These are phyloP conservation scores for Lathamus discolor DNA, from an alignment of 2,113 vertebrate species.

Conservation along the genomic window DNA sequence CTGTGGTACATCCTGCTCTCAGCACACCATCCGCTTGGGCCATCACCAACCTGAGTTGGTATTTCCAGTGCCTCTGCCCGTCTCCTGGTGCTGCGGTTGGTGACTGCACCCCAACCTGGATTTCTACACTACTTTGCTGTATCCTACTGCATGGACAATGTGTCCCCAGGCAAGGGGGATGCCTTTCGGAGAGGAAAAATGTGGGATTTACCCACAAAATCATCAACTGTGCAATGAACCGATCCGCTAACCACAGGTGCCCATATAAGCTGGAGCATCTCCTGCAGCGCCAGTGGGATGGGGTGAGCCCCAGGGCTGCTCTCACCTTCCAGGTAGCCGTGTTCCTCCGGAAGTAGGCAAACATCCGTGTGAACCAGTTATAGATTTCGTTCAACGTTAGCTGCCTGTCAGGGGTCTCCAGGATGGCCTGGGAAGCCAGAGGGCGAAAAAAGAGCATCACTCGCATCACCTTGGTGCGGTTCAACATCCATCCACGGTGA, in stretches of 20 bases:
- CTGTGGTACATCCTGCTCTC: neutral
- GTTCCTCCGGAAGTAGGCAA: conserved; percentile 99
- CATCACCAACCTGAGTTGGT: conserved; percentile 25
- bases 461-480: accelerated
- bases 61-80: neutral
- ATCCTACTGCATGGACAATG: neutral
- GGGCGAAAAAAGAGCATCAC: conserved; percentile 5
- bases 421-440: conserved; percentile 85
- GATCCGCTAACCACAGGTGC: neutral
- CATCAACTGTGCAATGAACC: neutral
- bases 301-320: neutral
- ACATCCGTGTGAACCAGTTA: conserved; percentile 99
- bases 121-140: neutral
- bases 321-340: conserved; percentile 99
- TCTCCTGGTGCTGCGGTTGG: neutral
- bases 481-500: accelerated
- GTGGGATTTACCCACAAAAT: neutral
- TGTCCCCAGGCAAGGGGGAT: accelerated
- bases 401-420: conserved; percentile 98
- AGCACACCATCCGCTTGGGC: neutral
- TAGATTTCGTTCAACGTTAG: conserved; percentile 99
- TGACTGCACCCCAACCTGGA: neutral
- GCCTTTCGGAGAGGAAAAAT: accelerated
- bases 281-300: neutral
- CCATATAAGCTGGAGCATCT: neutral